A percentile compares a stretch with the other conserved stretches of the same genome.
These are phyloP conservation scores for Otolemur crassicaudatus DNA, from an alignment of 2,797 vertebrate genomes.

Conservation along the genomic window DNA sequence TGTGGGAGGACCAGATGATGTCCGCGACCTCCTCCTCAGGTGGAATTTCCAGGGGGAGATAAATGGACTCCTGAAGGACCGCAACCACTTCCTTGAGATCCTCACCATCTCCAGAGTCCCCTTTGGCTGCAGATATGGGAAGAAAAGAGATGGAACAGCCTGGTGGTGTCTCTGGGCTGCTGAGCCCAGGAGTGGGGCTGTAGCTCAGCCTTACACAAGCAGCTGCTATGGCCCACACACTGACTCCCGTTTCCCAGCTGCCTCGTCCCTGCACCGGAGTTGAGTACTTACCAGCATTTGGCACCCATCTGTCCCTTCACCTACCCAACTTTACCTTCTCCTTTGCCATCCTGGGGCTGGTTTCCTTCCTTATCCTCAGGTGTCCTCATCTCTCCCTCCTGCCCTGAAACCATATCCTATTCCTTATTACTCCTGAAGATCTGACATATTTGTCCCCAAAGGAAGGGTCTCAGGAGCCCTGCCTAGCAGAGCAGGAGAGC, in stretches of 20 bases:
- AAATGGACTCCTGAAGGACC: slow-evolving; percentile 52
- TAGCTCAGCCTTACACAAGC: not conserved
- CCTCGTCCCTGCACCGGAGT: not conserved
- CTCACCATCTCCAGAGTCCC: slow-evolving; percentile 61
- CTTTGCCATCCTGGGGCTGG: not conserved
- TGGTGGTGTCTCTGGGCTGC: not conserved
- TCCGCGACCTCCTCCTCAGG: accelerated
- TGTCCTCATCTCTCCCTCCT: not conserved
- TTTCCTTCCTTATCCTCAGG: not conserved
- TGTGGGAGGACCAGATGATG: slow-evolving; percentile 3
- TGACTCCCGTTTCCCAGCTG: not conserved
- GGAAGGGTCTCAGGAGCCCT: not conserved
- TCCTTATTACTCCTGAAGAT: not conserved
- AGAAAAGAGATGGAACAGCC: not conserved
- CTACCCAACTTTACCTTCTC: not conserved
- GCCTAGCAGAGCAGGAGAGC: not conserved
- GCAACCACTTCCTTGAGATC: not conserved
- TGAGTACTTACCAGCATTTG: not conserved
- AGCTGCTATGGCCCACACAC: not conserved
- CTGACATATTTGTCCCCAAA: not conserved
- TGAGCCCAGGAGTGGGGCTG: not conserved
- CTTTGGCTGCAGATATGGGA: slow-evolving; percentile 32
- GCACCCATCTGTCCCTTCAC: not conserved
- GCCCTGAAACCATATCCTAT: not conserved
- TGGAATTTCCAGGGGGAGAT: not conserved